phyloP scores from a whole-genome alignment of 2,113 vertebrate genomes.

The Oxyruncus cristatus region DNA sequence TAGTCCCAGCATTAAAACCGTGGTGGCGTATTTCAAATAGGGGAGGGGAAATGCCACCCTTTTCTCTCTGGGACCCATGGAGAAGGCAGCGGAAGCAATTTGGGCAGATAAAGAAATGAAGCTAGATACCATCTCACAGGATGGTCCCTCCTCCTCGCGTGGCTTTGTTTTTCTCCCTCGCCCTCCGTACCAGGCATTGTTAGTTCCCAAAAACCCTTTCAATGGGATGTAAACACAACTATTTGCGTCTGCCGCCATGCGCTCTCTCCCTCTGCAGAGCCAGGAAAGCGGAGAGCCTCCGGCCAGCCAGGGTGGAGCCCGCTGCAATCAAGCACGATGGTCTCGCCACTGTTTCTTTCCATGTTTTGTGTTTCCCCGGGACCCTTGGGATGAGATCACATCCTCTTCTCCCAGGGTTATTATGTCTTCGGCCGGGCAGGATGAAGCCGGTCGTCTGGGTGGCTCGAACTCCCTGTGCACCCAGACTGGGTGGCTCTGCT shows the following conservation, averaged over 20 bases:
- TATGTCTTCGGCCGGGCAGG: conserved; percentile 30
- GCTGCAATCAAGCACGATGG: conserved; percentile 3
- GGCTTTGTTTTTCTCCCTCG: conserved; percentile 40
- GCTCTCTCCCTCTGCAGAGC: not conserved
- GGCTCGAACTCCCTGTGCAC: not conserved
- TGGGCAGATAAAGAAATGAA: conserved; percentile 1
- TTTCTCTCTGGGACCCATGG: not conserved
- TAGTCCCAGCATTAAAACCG: not conserved
- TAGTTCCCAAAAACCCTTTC: conserved; percentile 50
- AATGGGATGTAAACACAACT: conserved; percentile 52
- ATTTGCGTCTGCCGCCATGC: not conserved
- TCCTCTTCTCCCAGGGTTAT: conserved; percentile 55
- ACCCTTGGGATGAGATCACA: conserved; percentile 61
- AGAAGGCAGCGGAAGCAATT: conserved; percentile 39
- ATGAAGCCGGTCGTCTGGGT: conserved; percentile 37
- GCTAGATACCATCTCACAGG: conserved; percentile 48
- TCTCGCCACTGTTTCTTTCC: conserved; percentile 24
- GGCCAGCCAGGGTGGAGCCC: conserved; percentile 38
- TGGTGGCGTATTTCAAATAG: not conserved
- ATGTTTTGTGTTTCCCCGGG: conserved; percentile 46
- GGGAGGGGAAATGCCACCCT: not conserved
- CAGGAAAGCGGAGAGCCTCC: conserved; percentile 20
- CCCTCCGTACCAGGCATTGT: not conserved
- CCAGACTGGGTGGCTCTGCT: conserved; percentile 18
- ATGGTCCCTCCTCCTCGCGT: conserved; percentile 39